Conservation (phyloP, 2,888 invertebrate species). For the Lasioglossum morio region DNA sequence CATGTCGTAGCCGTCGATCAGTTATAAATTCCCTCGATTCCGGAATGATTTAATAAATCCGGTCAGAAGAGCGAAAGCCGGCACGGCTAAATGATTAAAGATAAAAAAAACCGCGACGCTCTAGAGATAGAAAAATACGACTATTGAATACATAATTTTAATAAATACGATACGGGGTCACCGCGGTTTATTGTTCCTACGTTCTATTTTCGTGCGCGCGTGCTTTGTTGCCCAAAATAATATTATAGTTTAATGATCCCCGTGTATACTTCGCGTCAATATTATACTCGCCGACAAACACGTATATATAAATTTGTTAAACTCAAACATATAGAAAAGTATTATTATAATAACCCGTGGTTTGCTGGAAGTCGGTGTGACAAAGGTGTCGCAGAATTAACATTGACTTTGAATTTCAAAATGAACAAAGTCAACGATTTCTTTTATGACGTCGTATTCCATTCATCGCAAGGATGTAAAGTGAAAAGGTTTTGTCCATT, state of each 20-base stretch:
- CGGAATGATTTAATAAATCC: slow-evolving; percentile 18
- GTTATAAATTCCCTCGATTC: slow-evolving; percentile 9
- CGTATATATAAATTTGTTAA: background rate
- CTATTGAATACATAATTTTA: background rate
- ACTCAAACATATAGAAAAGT: no score
- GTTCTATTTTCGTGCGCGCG: background rate
- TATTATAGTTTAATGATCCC: background rate
- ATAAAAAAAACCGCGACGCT: background rate
- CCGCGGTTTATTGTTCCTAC: background rate
- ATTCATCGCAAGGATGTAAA: no score
- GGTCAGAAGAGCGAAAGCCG: background rate
- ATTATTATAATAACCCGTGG: no score
- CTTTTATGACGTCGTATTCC: no score
- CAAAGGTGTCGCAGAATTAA: no score
- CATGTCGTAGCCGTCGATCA: slow-evolving; percentile 9
- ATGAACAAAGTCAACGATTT: no score
- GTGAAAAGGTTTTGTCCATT: no score
- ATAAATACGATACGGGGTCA: background rate
- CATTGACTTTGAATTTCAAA: no score
- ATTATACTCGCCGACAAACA: background rate
- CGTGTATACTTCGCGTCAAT: background rate
- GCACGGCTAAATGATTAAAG: background rate
- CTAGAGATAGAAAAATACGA: background rate
- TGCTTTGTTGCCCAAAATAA: background rate
- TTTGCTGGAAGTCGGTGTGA: no score